phyloP scores from a whole-genome alignment of 2,888 invertebrate genomes.

The Piscicola geometra region DNA sequence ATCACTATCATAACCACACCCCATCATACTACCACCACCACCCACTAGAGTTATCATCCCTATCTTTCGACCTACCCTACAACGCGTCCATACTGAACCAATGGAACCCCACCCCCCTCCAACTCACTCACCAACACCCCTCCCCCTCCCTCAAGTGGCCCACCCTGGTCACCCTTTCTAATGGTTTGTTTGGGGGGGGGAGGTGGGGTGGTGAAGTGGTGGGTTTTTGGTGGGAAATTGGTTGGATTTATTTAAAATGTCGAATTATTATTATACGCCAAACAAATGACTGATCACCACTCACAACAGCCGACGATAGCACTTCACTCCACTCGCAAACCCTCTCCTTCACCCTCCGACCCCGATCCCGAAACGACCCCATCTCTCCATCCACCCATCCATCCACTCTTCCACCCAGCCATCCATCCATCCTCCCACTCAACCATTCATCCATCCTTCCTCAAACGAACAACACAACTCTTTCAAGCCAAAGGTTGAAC shows the following conservation, averaged over 20 bases:
- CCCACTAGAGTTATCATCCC: slow-evolving; percentile 48
- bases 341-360: not conserved
- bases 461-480: not conserved
- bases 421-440: not conserved
- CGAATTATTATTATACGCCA: not conserved
- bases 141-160: slow-evolving; percentile 24
- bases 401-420: not conserved
- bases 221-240: not conserved
- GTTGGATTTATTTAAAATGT: not conserved
- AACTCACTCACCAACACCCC: slow-evolving; percentile 7
- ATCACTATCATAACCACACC: not conserved
- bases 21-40: not conserved
- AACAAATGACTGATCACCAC: not conserved
- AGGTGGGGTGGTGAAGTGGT: too few relatives aligned
- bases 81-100: slow-evolving; percentile 82
- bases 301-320: not conserved
- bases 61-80: slow-evolving; percentile 63
- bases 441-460: not conserved
- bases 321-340: not conserved
- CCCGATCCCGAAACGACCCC: not conserved
- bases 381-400: not conserved
- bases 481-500: not conserved
- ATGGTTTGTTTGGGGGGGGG: not conserved
- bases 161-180: not conserved
- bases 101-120: slow-evolving; percentile 62